Percentiles rank a stretch among this genome's conserved stretches.
phyloP scores from a whole-genome alignment of 2,797 vertebrate species.

The Halcyon leucocephala region DNA sequence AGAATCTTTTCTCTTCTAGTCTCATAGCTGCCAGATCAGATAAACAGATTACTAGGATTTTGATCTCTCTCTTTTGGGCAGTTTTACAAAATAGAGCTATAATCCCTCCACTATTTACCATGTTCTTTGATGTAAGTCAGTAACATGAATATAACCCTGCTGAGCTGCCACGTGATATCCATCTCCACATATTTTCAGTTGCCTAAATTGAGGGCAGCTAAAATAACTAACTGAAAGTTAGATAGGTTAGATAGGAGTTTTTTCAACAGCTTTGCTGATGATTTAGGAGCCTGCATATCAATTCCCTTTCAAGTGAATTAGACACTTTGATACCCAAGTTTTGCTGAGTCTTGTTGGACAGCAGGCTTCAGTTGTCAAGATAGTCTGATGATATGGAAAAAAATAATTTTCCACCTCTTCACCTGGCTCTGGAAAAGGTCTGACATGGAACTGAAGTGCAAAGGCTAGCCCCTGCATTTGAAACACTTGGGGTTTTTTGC shows the following conservation, averaged over 20 bases:
- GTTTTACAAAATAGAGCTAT: neutral
- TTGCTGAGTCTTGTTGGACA: neutral
- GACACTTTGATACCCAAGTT: neutral
- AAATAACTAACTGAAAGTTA: neutral
- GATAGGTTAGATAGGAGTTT: neutral
- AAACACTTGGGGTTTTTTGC: neutral
- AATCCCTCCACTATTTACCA: neutral
- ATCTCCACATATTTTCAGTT: neutral
- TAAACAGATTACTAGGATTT: neutral
- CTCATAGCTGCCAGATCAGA: neutral
- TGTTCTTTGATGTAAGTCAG: neutral
- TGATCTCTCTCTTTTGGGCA: neutral
- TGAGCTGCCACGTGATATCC: neutral
- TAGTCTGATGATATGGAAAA: neutral
- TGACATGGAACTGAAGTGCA: neutral
- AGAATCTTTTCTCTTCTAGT: neutral
- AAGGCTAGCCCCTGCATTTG: neutral
- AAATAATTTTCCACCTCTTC: too few relatives aligned
- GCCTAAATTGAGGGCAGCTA: neutral
- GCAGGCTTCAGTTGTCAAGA: neutral
- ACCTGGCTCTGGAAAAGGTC: neutral
- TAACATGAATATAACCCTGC: neutral
- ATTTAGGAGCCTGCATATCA: neutral
- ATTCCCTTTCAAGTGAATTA: neutral
- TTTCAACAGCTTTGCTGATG: neutral